A percentile compares a stretch with the other conserved stretches of the same genome.
phyloP scores from a whole-genome alignment of 2,113 vertebrate species.

The Halichoeres trimaculatus region DNA sequence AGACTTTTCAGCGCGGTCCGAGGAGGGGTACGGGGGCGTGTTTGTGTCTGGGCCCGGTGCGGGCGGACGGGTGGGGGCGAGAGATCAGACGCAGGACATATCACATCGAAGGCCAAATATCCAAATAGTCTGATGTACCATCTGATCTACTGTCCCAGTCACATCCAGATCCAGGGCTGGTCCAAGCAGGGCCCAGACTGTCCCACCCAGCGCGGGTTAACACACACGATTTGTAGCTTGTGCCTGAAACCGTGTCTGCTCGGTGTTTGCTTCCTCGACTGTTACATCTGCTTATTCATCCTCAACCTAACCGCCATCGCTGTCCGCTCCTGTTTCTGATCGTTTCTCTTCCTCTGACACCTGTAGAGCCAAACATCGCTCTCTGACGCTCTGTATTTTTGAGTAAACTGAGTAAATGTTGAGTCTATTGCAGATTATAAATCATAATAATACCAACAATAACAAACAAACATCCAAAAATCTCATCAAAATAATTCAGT shows the following conservation, averaged over 20 bases:
- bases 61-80: slow-evolving; percentile 49
- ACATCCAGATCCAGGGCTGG: slow-evolving; percentile 39
- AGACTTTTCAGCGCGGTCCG: slow-evolving; percentile 51
- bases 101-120: slow-evolving; percentile 68
- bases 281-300: neutral
- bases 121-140: slow-evolving; percentile 58
- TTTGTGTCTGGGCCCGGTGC: slow-evolving; percentile 57
- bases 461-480: too few relatives aligned
- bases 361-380: slow-evolving; percentile 54
- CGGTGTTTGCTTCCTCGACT: neutral
- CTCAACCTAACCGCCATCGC: neutral
- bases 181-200: slow-evolving; percentile 23
- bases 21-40: slow-evolving; percentile 56
- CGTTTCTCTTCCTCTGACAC: slow-evolving; percentile 47
- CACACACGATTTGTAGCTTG: neutral
- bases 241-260: neutral
- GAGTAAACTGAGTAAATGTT: neutral
- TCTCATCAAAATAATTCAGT: too few relatives aligned
- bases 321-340: slow-evolving; percentile 9
- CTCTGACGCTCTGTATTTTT: neutral
- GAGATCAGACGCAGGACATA: slow-evolving; percentile 50
- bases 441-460: too few relatives aligned
- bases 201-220: slow-evolving; percentile 15
- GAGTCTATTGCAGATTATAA: too few relatives aligned
- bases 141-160: slow-evolving; percentile 60